phyloP scores from a whole-genome alignment of 2,888 invertebrate genomes.

The Halictus quadricinctus region DNA sequence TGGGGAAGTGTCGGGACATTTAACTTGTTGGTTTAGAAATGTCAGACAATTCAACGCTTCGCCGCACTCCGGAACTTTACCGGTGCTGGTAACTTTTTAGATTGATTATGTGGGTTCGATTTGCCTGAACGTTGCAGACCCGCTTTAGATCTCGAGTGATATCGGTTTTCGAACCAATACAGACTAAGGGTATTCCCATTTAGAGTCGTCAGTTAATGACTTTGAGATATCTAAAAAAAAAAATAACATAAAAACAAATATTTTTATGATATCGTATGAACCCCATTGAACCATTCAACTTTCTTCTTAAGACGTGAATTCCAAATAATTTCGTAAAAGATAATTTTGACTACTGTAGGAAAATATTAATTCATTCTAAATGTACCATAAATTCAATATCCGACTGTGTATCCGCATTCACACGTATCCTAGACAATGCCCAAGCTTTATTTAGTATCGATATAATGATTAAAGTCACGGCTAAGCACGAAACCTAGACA shows the following conservation, averaged over 20 bases:
- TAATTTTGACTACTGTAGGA: too few relatives aligned
- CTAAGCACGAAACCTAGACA: background rate
- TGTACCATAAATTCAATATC: background rate
- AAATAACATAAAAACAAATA: too few relatives aligned
- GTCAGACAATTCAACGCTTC: conserved; percentile 64
- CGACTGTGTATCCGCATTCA: background rate
- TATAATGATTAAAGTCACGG: background rate
- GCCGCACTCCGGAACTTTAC: conserved; percentile 29
- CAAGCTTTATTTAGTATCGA: background rate
- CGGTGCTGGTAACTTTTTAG: background rate
- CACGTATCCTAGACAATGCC: background rate
- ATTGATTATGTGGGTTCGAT: background rate
- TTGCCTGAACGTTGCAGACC: too few relatives aligned
- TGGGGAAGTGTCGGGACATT: conserved; percentile 64
- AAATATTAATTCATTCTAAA: too few relatives aligned
- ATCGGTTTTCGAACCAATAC: too few relatives aligned
- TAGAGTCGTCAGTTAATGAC: background rate
- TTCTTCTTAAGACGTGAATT: too few relatives aligned
- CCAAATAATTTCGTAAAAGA: too few relatives aligned
- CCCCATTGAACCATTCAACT: too few relatives aligned
- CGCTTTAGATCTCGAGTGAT: background rate
- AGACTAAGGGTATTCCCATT: fast-evolving
- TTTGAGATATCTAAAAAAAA: too few relatives aligned
- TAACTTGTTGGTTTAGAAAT: conserved; percentile 57
- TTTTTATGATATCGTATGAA: too few relatives aligned